These are phyloP conservation scores for Triplophysa bombifrons DNA, from an alignment of 2,797 vertebrate genomes.

Conservation along the genomic window DNA sequence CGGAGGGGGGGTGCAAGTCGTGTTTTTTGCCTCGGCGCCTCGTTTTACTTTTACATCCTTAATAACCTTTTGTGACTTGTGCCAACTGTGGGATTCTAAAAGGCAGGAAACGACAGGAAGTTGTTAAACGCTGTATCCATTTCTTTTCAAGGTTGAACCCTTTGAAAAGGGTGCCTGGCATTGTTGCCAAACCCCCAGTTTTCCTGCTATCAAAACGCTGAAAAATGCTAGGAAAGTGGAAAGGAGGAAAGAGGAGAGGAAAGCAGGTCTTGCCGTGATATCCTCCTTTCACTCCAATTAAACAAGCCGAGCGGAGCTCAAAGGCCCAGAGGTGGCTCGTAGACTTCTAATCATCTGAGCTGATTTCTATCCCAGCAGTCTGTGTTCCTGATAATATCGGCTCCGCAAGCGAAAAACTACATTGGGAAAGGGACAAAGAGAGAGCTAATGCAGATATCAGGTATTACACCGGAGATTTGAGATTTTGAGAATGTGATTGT, in stretches of 20 bases:
- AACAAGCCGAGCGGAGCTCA: conserved; percentile 37
- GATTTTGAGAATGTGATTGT: conserved; percentile 11
- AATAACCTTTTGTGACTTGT: conserved; percentile 56
- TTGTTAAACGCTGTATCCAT: conserved; percentile 80
- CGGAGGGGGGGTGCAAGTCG: conserved; percentile 17
- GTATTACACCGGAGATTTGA: conserved; percentile 38
- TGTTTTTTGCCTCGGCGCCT: conserved; percentile 17
- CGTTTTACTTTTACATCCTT: conserved; percentile 50
- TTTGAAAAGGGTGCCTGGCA: conserved; percentile 34
- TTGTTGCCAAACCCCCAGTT: conserved; percentile 25
- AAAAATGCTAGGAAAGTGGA: conserved; percentile 29
- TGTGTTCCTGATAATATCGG: conserved; percentile 24
- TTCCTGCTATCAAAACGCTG: neutral
- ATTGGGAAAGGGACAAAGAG: conserved; percentile 26
- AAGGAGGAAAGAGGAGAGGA: conserved; percentile 43
- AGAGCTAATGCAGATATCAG: conserved; percentile 40
- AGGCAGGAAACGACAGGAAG: conserved; percentile 83
- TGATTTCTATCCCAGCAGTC: conserved; percentile 40
- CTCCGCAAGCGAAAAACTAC: conserved; percentile 20
- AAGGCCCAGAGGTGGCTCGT: conserved; percentile 35
- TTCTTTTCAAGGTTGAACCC: conserved; percentile 79
- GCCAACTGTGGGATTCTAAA: conserved; percentile 64
- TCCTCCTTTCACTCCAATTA: conserved; percentile 44
- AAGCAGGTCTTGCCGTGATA: conserved; percentile 29
- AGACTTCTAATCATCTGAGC: conserved; percentile 46